Percentiles rank a stretch among this genome's conserved stretches.
Evolutionary conservation across 2,113 vertebrate species (phyloP).

Genomic region (Prionailurus viverrinus): DNA sequence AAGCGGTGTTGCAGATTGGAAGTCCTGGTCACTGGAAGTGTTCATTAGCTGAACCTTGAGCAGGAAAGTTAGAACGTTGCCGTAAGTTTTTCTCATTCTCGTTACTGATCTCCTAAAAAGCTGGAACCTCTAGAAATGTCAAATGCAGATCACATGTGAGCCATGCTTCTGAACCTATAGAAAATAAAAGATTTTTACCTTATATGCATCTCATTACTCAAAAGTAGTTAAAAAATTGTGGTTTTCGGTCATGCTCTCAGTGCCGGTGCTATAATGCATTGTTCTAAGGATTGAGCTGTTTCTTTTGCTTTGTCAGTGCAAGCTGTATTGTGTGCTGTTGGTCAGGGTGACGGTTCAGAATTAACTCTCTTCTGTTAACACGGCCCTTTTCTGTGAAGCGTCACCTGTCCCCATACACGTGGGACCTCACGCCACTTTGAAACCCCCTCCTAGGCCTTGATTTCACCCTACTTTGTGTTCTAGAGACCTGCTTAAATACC

Average conservation of each 20-base stretch:
- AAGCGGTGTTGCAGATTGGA: background rate
- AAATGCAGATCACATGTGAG: slow-evolving; percentile 86
- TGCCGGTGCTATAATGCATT: background rate
- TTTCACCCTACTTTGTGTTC: background rate
- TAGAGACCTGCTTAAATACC: background rate
- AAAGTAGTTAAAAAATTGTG: background rate
- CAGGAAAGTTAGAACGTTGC: background rate
- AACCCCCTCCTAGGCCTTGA: background rate
- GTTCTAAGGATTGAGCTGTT: background rate
- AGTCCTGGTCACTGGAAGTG: background rate
- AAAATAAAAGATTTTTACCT: slow-evolving; percentile 56
- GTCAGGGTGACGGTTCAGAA: background rate
- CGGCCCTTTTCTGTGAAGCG: background rate
- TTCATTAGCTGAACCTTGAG: background rate
- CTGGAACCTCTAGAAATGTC: background rate
- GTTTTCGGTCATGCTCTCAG: background rate
- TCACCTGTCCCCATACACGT: background rate
- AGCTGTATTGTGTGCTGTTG: background rate
- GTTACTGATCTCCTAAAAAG: slow-evolving; percentile 42
- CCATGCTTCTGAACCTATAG: slow-evolving; percentile 84
- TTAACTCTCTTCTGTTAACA: background rate
- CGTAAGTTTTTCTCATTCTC: background rate
- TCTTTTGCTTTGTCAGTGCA: background rate
- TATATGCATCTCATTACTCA: background rate
- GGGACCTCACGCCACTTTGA: background rate